These are phyloP conservation scores for Helleia helle DNA, from an alignment of 2,888 invertebrate species.

Conservation along the genomic window DNA sequence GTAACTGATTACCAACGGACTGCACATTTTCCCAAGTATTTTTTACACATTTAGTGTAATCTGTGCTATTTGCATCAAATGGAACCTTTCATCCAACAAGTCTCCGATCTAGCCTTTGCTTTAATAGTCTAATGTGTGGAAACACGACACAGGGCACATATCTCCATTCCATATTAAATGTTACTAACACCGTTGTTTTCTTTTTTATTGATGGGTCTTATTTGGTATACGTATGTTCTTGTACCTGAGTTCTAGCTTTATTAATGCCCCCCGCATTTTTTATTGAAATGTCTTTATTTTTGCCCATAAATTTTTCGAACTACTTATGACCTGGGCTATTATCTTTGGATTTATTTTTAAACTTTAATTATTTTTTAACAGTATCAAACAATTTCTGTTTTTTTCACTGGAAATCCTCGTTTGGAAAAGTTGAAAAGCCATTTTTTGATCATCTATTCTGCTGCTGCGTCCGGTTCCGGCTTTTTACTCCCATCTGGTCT, in stretches of 20 bases:
- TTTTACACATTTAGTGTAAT: constrained; percentile 20
- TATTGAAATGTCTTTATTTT: constrained; percentile 26
- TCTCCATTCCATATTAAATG: constrained; percentile 17
- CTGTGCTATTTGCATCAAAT: constrained; percentile 19
- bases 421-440: constrained; percentile 26
- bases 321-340: constrained; percentile 24
- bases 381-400: too few relatives aligned
- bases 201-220: constrained; percentile 25
- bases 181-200: constrained; percentile 23
- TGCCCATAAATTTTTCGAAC: constrained; percentile 27
- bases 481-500: constrained; percentile 21
- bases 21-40: constrained; percentile 18
- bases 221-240: constrained; percentile 24
- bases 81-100: constrained; percentile 23
- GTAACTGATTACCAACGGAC: too few relatives aligned
- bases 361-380: too few relatives aligned
- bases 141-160: constrained; percentile 14
- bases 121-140: constrained; percentile 15
- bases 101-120: constrained; percentile 21
- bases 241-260: constrained; percentile 26
- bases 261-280: constrained; percentile 26
- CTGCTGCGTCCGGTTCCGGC: too few relatives aligned
- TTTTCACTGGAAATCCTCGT: constrained; percentile 30
- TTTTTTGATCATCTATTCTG: constrained; percentile 21
- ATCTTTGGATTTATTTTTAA: constrained; percentile 20